Evolutionary conservation across 2,113 vertebrate genomes (phyloP), one percentile per base, ranked within the genome.

Genomic region (Brachyhypopomus gauderio): DNA sequence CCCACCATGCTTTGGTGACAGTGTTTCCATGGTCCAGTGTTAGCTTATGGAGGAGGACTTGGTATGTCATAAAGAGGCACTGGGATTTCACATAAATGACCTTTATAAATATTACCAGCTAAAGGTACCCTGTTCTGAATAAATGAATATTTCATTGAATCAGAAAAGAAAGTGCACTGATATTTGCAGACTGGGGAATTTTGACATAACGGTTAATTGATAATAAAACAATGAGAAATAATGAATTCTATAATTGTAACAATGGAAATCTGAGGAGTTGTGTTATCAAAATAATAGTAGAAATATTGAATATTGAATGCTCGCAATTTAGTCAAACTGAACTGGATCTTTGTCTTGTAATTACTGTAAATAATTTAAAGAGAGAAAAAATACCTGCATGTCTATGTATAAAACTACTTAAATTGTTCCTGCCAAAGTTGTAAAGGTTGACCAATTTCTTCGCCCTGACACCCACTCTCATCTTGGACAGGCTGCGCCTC

Each of bases 311-410:
- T 92, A 91, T 91, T 90, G 91, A 92, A 92, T 91, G 91, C 91
- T 92, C 88, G 88, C 89, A 90, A 90, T 92, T 93, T 93, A 92
- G 90, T 93, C 91, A 88, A 88, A 88, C 89, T 91, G 92, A 93
- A 92, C 89, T 92, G 92, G 92, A 93, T 91, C 89, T 92, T 92
- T 92, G 91, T 93, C 91, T 76, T 94, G 94, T 94, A 93, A 94
- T 94, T 93, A 94, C 91, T 94, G 93, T 95, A 93, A 94, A 94
- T 94, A 94, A 78, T 90, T 92, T 89, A 91, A 92, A 91, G 88
- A 93, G 90, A 90, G 89, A 91, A 93, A 92, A 91, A 92, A 85
- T 89, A 93, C 91, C 91, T 94, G 93, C 93, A 94, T 94, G 93
- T 94, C 92, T 92, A 92, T 93, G 92, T 94, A 94, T 92, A 93